phyloP scores from a whole-genome alignment of 2,797 vertebrate genomes.

The Halcyon leucocephala region DNA sequence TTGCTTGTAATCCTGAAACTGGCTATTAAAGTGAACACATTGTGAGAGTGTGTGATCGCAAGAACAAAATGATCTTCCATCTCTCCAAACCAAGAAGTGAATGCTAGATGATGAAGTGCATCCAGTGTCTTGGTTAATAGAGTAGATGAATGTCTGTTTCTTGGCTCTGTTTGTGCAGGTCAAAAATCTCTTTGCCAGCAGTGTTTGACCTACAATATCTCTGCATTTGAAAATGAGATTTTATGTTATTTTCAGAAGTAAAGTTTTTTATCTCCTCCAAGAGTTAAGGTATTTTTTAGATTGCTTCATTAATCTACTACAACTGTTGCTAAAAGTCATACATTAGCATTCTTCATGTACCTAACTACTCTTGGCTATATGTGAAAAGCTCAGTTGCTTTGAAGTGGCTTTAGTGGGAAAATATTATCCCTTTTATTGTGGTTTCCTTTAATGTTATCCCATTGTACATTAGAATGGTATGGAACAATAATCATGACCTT shows the following conservation, averaged over 20 bases:
- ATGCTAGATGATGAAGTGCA: background rate
- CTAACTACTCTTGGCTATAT: background rate
- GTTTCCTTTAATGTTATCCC: constrained; percentile 43
- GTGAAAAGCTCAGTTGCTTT: constrained; percentile 27
- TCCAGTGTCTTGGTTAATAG: background rate
- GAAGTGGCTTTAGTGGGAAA: constrained; percentile 51
- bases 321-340: background rate
- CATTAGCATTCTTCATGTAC: background rate
- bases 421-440: constrained; percentile 41
- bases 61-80: background rate
- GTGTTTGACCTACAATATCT: constrained; percentile 25
- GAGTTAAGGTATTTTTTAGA: background rate
- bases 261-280: background rate
- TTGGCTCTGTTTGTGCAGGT: background rate
- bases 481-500: background rate
- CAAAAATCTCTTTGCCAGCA: constrained; percentile 30
- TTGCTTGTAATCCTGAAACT: background rate
- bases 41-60: background rate
- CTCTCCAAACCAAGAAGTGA: background rate
- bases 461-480: background rate
- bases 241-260: background rate
- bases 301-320: background rate
- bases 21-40: background rate
- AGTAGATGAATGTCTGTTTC: background rate
- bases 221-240: constrained; percentile 24